phyloP scores from a whole-genome alignment of 2,113 vertebrate species.

The Cepphus grylle region DNA sequence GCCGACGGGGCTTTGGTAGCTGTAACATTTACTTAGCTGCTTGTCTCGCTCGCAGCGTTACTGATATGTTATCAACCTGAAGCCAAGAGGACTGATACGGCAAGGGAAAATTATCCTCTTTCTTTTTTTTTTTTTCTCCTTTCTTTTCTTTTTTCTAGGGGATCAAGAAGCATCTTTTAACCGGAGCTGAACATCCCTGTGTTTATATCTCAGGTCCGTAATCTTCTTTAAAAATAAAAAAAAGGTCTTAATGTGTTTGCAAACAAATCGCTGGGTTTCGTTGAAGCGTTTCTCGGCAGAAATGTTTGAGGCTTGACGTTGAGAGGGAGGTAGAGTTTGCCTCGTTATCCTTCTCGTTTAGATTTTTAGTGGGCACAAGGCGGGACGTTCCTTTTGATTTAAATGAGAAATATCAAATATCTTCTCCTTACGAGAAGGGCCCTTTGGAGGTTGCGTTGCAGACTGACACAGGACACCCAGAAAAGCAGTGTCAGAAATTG shows the following conservation, averaged over 20 bases:
- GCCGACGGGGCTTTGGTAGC: background rate
- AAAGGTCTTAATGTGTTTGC: background rate
- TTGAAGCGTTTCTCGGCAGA: background rate
- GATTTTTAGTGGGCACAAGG: background rate
- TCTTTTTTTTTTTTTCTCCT: background rate
- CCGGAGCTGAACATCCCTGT: background rate
- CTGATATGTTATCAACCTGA: background rate
- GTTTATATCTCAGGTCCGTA: background rate
- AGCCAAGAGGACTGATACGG: background rate
- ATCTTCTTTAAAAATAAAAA: background rate
- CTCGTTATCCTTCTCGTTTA: background rate
- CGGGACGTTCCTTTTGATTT: background rate
- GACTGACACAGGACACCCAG: background rate
- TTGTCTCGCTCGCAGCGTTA: accelerated
- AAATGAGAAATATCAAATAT: background rate
- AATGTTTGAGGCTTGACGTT: background rate
- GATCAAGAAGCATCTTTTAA: background rate
- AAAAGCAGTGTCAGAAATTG: background rate
- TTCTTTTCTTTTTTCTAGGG: background rate
- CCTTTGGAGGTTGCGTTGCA: background rate
- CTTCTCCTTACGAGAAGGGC: background rate
- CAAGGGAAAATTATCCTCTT: background rate
- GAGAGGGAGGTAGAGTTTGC: background rate
- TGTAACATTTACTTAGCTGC: background rate
- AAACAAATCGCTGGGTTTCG: background rate